Conservation (phyloP, 2,888 invertebrate species). For the Orthosia gothica region DNA sequence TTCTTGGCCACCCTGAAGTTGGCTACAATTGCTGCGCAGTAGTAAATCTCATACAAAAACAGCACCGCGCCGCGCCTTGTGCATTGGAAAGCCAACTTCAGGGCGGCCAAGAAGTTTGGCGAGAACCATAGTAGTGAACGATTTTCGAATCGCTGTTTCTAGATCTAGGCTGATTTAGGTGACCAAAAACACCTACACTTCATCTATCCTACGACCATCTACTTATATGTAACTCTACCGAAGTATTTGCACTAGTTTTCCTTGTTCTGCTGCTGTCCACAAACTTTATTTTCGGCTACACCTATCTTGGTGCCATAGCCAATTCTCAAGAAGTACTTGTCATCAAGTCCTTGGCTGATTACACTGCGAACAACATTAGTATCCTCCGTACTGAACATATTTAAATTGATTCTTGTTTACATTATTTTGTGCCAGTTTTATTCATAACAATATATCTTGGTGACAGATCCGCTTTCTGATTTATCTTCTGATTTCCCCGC, state of each 20-base stretch:
- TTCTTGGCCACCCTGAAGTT: no score
- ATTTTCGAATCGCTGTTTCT: not conserved
- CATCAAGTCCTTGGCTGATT: conserved; percentile 50
- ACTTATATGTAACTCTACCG: not conserved
- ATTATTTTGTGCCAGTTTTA: conserved; percentile 15
- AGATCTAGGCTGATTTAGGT: not conserved
- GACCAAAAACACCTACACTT: conserved; percentile 10
- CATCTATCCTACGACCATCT: not conserved
- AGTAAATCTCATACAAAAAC: no score
- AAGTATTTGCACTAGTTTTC: conserved; percentile 6
- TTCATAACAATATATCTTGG: conserved; percentile 7
- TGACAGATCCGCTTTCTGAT: conserved; percentile 46
- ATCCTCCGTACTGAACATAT: conserved; percentile 19
- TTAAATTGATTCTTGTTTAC: conserved; percentile 3
- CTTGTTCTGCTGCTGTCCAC: conserved; percentile 3
- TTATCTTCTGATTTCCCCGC: conserved; percentile 26
- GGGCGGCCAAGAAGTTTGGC: no score
- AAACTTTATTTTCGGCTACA: conserved; percentile 9
- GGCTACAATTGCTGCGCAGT: no score
- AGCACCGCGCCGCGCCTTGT: no score
- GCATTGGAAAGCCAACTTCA: no score
- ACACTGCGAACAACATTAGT: conserved; percentile 36
- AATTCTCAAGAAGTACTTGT: conserved; percentile 45
- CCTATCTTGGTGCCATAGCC: conserved; percentile 12
- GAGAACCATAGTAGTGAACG: no score